These are phyloP conservation scores for Salvator merianae DNA, from an alignment of 2,113 vertebrate genomes.

Conservation along the genomic window DNA sequence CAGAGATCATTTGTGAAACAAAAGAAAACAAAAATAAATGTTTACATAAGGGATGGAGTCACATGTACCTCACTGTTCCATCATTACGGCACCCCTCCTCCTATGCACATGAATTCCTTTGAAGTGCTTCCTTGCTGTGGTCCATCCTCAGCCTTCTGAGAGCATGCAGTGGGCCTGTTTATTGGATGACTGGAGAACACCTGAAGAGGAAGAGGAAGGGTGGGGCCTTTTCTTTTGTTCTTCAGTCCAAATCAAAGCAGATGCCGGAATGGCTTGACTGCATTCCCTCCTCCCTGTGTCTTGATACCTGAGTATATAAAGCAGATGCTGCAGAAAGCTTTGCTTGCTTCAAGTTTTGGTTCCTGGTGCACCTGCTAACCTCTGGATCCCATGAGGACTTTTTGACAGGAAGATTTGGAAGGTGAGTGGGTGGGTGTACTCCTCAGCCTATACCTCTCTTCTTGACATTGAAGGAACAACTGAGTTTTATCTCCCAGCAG, in stretches of 20 bases:
- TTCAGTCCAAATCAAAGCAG: conserved; percentile 8
- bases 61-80: not conserved
- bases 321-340: not conserved
- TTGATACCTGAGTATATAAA: conserved; percentile 2
- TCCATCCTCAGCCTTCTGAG: not conserved
- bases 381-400: not conserved
- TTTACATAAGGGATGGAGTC: not conserved
- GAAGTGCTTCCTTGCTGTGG: not conserved
- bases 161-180: not conserved
- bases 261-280: not conserved
- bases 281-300: not conserved
- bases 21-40: too few species aligned
- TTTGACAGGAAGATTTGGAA: conserved; percentile 22
- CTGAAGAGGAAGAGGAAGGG: conserved; percentile 11
- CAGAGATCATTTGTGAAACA: too few species aligned
- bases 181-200: not conserved
- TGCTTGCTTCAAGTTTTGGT: not conserved
- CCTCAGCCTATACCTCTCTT: too few species aligned
- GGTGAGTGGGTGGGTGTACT: not conserved
- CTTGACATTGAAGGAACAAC: too few species aligned
- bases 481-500: too few species aligned
- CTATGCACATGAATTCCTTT: not conserved
- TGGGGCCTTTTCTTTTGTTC: not conserved
- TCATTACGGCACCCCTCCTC: not conserved
- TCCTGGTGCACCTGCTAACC: not conserved